Percentiles rank a stretch among this genome's conserved stretches.
These are phyloP conservation scores for Cotesia typhae DNA, from an alignment of 1,140 invertebrate genomes.

Conservation along the genomic window DNA sequence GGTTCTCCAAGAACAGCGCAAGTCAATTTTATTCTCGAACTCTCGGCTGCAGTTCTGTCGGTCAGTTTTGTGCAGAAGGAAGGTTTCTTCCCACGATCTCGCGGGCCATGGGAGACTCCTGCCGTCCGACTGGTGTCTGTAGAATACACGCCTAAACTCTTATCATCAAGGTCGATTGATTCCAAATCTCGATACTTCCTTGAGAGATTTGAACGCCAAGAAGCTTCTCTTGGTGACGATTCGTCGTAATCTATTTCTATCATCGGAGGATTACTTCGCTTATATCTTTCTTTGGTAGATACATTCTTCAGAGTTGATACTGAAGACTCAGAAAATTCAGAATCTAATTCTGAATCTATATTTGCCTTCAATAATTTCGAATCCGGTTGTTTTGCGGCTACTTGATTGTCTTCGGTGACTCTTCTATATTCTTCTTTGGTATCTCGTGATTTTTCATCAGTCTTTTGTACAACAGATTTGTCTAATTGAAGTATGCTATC, in stretches of 20 bases:
- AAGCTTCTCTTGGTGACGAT: constrained; percentile 23
- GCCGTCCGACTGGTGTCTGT: constrained; percentile 23
- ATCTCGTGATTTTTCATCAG: constrained; percentile 37
- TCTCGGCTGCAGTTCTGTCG: constrained; percentile 78
- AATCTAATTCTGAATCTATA: constrained; percentile 34
- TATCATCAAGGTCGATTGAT: constrained; percentile 10
- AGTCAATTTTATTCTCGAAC: constrained; percentile 79
- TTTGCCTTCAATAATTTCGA: constrained; percentile 20
- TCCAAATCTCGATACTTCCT: neutral
- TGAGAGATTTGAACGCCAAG: constrained; percentile 9
- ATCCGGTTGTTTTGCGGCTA: constrained; percentile 26
- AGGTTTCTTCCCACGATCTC: constrained; percentile 73
- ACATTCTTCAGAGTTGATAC: constrained; percentile 31
- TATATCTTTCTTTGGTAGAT: constrained; percentile 24
- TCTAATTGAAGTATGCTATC: constrained; percentile 21
- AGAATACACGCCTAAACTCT: constrained; percentile 14
- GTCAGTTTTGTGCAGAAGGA: constrained; percentile 83
- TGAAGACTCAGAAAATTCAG: constrained; percentile 47
- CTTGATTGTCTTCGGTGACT: constrained; percentile 22
- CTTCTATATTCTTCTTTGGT: constrained; percentile 3
- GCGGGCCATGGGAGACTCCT: constrained; percentile 32
- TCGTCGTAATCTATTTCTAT: constrained; percentile 36
- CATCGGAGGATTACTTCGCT: constrained; percentile 23
- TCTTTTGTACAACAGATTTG: constrained; percentile 36
- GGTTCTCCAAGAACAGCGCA: constrained; percentile 86